phyloP scores from a whole-genome alignment of 2,888 invertebrate genomes.

The Ophion ventricosus region DNA sequence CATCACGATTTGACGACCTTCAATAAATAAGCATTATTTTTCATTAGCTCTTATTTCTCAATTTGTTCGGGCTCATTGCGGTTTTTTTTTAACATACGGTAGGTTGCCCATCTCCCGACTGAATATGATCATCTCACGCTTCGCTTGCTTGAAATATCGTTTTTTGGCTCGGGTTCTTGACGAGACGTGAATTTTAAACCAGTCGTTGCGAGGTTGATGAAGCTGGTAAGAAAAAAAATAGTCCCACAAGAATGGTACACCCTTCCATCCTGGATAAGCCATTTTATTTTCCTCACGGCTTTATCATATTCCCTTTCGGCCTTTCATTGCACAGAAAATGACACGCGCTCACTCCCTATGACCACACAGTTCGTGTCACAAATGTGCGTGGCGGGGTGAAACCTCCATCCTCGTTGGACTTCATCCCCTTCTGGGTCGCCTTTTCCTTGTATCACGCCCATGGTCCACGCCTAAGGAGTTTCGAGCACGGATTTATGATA shows the following conservation, averaged over 20 bases:
- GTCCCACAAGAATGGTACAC: not conserved
- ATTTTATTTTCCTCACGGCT: not conserved
- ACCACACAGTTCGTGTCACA: not conserved
- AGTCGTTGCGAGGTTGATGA: not conserved
- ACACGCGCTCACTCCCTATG: not conserved
- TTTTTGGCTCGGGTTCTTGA: not conserved
- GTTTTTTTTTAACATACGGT: not conserved
- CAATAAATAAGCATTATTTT: too few relatives aligned
- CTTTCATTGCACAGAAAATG: not conserved
- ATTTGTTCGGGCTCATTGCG: not conserved
- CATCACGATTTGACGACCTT: too few relatives aligned
- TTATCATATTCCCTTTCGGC: constrained; percentile 3
- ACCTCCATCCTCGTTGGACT: not conserved
- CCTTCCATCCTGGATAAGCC: not conserved
- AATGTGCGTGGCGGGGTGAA: not conserved
- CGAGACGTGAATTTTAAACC: not conserved
- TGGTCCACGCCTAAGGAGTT: not conserved
- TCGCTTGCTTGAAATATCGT: not conserved
- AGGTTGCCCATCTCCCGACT: not conserved
- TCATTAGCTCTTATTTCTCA: too few relatives aligned
- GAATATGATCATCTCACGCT: not conserved
- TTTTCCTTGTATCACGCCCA: not conserved
- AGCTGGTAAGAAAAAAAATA: not conserved
- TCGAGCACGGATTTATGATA: not conserved
- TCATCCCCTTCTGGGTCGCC: not conserved